Percentiles rank a stretch among this genome's conserved stretches.
phyloP scores from a whole-genome alignment of 2,113 vertebrate species.

The Silurus asotus region DNA sequence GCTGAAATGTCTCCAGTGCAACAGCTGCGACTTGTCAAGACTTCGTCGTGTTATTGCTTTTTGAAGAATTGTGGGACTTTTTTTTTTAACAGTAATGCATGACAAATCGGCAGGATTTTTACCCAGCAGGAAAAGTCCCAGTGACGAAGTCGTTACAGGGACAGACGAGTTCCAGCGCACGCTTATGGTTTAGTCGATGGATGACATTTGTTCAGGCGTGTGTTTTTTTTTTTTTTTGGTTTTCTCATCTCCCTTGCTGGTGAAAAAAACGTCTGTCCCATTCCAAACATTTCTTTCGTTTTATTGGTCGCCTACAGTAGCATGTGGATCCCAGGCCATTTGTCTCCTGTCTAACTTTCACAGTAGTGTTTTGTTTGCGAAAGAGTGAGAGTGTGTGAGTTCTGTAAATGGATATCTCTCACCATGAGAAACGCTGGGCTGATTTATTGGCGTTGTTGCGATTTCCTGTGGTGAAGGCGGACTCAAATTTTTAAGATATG shows the following conservation, averaged over 20 bases:
- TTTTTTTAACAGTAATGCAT: conserved; percentile 3
- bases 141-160: conserved; percentile 16
- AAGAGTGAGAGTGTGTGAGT: conserved; percentile 31
- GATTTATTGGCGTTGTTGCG: conserved; percentile 59
- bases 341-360: conserved; percentile 32
- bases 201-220: conserved; percentile 7
- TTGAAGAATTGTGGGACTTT: conserved; percentile 1
- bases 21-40: conserved; percentile 25
- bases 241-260: background rate
- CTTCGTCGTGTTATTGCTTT: conserved; percentile 6
- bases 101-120: conserved; percentile 11
- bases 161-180: conserved; percentile 1
- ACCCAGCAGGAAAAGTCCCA: background rate
- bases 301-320: conserved; percentile 41
- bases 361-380: conserved; percentile 36
- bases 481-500: conserved; percentile 50
- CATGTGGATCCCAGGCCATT: conserved; percentile 42
- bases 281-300: conserved; percentile 40
- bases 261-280: conserved; percentile 32
- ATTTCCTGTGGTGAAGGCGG: conserved; percentile 48
- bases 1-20: background rate
- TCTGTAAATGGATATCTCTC: conserved; percentile 47
- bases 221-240: background rate
- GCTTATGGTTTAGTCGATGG: background rate
- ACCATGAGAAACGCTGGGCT: conserved; percentile 54